Conservation (phyloP, 2,113 vertebrate species). For the Ciconia maguari region DNA sequence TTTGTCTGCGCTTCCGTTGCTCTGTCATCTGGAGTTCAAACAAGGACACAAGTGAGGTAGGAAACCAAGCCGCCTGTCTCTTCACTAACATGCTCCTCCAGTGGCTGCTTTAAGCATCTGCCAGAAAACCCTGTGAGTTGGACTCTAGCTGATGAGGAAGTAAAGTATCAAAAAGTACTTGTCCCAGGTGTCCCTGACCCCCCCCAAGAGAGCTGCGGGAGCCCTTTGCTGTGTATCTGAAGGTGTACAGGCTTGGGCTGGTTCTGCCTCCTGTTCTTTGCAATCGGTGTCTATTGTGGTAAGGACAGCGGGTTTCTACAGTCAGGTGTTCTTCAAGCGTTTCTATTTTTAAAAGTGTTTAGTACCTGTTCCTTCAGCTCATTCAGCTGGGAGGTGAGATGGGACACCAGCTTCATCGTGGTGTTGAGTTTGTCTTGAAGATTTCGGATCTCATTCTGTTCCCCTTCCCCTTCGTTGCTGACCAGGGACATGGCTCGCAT, state of each 20-base stretch:
- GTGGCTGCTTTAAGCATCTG: not conserved
- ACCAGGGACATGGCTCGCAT: constrained; percentile 99
- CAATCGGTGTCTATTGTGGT: not conserved
- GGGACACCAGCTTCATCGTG: constrained; percentile 92
- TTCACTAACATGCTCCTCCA: not conserved
- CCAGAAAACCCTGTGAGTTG: not conserved
- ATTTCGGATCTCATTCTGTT: constrained; percentile 95
- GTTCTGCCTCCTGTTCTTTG: not conserved
- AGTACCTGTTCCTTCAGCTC: constrained; percentile 96
- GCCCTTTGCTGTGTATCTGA: not conserved
- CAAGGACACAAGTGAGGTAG: not conserved
- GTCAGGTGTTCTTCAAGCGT: not conserved
- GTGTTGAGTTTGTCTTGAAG: constrained; percentile 89
- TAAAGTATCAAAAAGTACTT: not conserved
- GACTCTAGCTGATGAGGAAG: not conserved
- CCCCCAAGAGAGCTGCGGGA: not conserved
- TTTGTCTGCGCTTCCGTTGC: constrained; percentile 93
- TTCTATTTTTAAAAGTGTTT: not conserved
- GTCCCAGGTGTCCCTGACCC: not conserved
- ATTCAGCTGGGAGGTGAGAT: constrained; percentile 87
- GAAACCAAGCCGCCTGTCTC: not conserved
- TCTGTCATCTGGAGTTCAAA: constrained; percentile 88
- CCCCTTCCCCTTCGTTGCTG: constrained; percentile 91
- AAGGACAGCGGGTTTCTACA: not conserved
- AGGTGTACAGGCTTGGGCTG: not conserved